These are phyloP conservation scores for Borostomias antarcticus DNA, from an alignment of 2,797 vertebrate genomes.

Conservation along the genomic window DNA sequence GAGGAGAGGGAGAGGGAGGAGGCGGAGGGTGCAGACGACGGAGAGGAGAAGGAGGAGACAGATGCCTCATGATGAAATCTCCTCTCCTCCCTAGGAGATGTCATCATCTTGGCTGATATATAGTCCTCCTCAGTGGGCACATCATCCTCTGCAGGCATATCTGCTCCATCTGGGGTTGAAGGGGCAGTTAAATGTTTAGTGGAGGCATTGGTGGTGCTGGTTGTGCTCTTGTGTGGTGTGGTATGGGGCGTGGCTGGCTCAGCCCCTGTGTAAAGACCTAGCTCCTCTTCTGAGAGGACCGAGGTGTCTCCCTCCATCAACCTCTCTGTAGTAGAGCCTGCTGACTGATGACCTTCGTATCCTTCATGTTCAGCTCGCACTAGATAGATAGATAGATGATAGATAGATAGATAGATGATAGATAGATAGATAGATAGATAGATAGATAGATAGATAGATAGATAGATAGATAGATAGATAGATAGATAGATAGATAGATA, in stretches of 20 bases:
- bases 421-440: no score
- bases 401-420: no score
- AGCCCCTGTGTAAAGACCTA: slow-evolving; percentile 27
- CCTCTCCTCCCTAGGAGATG: background rate
- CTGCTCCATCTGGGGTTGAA: background rate
- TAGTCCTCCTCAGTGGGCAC: background rate
- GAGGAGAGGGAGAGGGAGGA: background rate
- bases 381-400: slow-evolving; percentile 38
- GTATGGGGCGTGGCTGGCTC: slow-evolving; percentile 42
- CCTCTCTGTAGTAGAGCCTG: slow-evolving; percentile 50
- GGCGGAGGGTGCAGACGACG: background rate
- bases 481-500: no score
- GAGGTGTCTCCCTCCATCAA: slow-evolving; percentile 24
- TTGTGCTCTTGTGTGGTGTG: background rate
- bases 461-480: no score
- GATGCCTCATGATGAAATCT: background rate
- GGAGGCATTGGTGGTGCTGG: slow-evolving; percentile 1
- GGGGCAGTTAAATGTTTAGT: background rate
- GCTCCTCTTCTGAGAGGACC: slow-evolving; percentile 48
- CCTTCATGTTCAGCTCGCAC: slow-evolving; percentile 43
- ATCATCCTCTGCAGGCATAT: background rate
- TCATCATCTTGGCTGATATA: background rate
- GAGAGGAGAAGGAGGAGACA: background rate
- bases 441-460: no score
- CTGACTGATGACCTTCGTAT: slow-evolving; percentile 18